These are phyloP conservation scores for Tinamus guttatus DNA, from an alignment of 2,113 vertebrate genomes.

Conservation along the genomic window DNA sequence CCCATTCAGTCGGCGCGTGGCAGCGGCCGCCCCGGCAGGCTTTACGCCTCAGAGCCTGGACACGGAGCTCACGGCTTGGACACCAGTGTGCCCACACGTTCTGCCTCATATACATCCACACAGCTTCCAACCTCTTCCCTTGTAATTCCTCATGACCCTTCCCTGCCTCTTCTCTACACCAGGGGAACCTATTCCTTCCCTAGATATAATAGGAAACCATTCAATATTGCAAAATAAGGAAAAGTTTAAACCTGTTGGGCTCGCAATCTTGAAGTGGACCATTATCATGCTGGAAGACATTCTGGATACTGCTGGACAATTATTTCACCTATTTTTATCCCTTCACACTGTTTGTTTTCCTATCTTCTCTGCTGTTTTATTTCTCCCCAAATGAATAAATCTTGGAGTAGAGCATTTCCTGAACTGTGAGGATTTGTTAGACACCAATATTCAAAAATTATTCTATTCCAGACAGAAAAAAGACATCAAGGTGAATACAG, in stretches of 20 bases:
- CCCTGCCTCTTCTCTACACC: not conserved
- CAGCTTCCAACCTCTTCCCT: not conserved
- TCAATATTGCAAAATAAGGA: not conserved
- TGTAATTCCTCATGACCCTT: not conserved
- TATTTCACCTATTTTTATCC: not conserved
- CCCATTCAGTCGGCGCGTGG: not conserved
- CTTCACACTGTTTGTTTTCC: not conserved
- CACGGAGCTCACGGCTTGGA: not conserved
- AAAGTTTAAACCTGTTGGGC: not conserved
- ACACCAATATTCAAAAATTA: not conserved
- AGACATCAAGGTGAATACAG: constrained; percentile 17
- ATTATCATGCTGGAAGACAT: not conserved
- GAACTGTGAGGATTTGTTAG: not conserved
- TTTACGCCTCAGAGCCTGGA: not conserved
- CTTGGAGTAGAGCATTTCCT: not conserved
- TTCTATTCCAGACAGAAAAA: not conserved
- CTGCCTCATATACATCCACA: not conserved
- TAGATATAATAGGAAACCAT: not conserved
- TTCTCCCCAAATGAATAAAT: not conserved
- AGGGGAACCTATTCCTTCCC: not conserved
- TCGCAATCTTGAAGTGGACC: not conserved
- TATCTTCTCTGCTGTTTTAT: not conserved
- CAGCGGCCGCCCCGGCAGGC: not conserved
- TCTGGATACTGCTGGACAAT: not conserved
- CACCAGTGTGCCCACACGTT: not conserved